Conservation (phyloP, 2,888 invertebrate genomes). For the Hirtodrosophila alboralis region DNA sequence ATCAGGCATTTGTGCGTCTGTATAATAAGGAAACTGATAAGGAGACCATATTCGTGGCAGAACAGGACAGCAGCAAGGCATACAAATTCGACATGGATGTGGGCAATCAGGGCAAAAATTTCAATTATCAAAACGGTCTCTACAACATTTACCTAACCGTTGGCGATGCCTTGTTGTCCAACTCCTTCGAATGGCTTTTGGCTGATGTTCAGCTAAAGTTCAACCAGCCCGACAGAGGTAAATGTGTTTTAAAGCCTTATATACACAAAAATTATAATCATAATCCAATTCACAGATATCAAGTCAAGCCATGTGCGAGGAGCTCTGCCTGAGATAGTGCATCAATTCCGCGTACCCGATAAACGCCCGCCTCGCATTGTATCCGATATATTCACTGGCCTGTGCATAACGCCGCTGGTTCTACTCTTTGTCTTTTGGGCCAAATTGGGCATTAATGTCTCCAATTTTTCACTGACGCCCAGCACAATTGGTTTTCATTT, state of each 20-base stretch:
- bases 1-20: constrained; percentile 94
- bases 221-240: constrained; percentile 84
- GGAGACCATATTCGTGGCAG: constrained; percentile 97
- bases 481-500: constrained; percentile 95
- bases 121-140: constrained; percentile 90
- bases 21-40: constrained; percentile 87
- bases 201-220: constrained; percentile 92
- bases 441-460: constrained; percentile 93
- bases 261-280: not conserved
- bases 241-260: not conserved
- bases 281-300: constrained; percentile 64
- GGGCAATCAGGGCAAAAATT: constrained; percentile 90
- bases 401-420: constrained; percentile 92
- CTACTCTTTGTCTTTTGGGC: constrained; percentile 94
- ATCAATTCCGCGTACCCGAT: constrained; percentile 96
- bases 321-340: constrained; percentile 87
- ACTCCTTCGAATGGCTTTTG: constrained; percentile 94
- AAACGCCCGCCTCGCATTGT: constrained; percentile 94
- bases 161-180: constrained; percentile 95
- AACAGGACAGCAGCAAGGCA: constrained; percentile 90
- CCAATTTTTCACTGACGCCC: constrained; percentile 90
- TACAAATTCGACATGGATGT: constrained; percentile 97
- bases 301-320: constrained; percentile 81
- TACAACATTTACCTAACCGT: constrained; percentile 93
- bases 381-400: constrained; percentile 94